These are phyloP conservation scores for Pheosia gnoma DNA, from an alignment of 2,888 invertebrate species.

Conservation along the genomic window DNA sequence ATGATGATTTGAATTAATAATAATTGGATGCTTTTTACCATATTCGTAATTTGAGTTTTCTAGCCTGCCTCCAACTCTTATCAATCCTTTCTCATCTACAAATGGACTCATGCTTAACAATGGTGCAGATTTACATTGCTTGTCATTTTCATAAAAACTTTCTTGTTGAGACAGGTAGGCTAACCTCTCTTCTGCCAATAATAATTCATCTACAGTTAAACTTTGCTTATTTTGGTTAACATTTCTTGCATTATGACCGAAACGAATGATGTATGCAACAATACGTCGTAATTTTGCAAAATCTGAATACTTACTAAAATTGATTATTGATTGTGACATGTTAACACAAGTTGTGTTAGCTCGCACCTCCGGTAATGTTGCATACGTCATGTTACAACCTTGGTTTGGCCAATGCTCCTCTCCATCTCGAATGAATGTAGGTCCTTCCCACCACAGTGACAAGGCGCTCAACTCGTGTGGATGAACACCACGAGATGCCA, in stretches of 20 bases:
- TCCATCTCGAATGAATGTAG: constrained; percentile 1
- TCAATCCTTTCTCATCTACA: neutral
- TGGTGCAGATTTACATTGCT: constrained; percentile 2
- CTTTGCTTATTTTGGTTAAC: neutral
- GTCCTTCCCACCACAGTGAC: constrained; percentile 14
- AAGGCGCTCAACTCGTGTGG: constrained; percentile 4
- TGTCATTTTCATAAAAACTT: constrained; percentile 1
- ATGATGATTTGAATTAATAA: constrained; percentile 1
- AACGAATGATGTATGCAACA: neutral
- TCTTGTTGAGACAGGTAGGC: neutral
- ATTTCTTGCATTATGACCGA: neutral
- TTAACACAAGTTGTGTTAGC: neutral
- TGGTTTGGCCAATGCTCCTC: constrained; percentile 11
- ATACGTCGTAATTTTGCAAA: neutral
- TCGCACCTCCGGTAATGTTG: neutral
- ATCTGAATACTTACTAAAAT: neutral
- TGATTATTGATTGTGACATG: neutral
- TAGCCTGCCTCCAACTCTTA: constrained; percentile 1
- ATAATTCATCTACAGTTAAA: constrained; percentile 4
- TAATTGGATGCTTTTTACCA: constrained; percentile 2
- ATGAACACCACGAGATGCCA: constrained; percentile 10
- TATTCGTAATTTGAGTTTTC: neutral
- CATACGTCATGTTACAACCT: neutral
- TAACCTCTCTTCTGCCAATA: neutral
- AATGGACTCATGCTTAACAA: neutral